Base-by-base conservation (phyloP, 2,888 invertebrate species). In the Pristionchus japonicus region DNA sequence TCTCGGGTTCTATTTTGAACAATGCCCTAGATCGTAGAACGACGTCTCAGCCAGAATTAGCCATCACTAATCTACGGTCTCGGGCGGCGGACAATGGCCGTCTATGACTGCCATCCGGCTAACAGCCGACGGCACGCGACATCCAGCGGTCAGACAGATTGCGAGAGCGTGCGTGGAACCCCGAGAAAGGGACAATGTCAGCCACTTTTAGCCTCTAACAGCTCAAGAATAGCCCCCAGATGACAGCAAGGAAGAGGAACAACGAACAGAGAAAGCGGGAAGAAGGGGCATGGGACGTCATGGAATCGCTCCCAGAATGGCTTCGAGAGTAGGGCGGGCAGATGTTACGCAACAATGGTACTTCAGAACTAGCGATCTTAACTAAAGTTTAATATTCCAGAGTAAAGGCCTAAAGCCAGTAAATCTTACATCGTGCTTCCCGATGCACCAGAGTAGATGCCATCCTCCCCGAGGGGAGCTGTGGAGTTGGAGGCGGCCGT, bases 381-480 rank as follows among this genome's bases (percentile, higher is more conserved):
- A n/a, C n/a, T n/a, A n/a, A n/a, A n/a, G n/a, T n/a, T n/a, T n/a
- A n/a, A n/a, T n/a, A n/a, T n/a, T n/a, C n/a, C n/a, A n/a, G n/a
- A n/a, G n/a, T n/a, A n/a, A n/a, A n/a, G n/a, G n/a, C n/a, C n/a
- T n/a, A n/a, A n/a, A n/a, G n/a, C n/a, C n/a, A n/a, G n/a, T n/a
- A n/a, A 7, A 20, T 4, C 82, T 83, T 34, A 83, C 82, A 52
- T 52, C n/a, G 49, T 52, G 20, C 52, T 31, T 3, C 34, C 52
- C 34, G 82, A 52, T 0, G 27, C 31, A 34, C 82, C 82, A 9
- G 52, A 52, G 17, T 83, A 83, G 17, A 83, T 31, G 23, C 2
- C 82, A 77, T 77, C 77, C 1, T 80, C 80, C n/a, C 82, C 82
- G 6, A 83, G 49, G 4, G 82, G 82, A 13, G 85, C 85, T 1